Evolutionary conservation across 2,113 vertebrate species (phyloP).

Genomic region (Macaca mulatta): DNA sequence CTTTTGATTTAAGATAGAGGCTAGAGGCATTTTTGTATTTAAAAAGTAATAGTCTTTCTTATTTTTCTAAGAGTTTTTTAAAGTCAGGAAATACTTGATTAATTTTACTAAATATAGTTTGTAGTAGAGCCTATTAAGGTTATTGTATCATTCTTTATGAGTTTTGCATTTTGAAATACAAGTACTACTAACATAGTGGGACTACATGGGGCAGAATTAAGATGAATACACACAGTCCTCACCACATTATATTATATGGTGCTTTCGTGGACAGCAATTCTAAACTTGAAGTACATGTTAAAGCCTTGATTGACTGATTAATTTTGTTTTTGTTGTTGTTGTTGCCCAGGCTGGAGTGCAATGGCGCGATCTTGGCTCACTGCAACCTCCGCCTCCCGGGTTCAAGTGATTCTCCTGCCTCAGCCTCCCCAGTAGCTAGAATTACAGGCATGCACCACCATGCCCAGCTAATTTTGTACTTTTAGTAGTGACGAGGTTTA

Average conservation of each 20-base stretch:
- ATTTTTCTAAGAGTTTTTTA: neutral
- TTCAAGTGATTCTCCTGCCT: no score
- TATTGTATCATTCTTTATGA: neutral
- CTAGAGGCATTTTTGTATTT: neutral
- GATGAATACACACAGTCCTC: neutral
- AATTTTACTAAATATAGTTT: conserved; percentile 3
- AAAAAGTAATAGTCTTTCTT: neutral
- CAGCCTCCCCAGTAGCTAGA: no score
- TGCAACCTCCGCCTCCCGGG: no score
- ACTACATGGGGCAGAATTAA: neutral
- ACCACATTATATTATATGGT: neutral
- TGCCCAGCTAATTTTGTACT: no score
- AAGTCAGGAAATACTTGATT: conserved; percentile 5
- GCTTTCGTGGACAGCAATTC: neutral
- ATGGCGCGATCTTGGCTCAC: no score
- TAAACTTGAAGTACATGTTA: neutral
- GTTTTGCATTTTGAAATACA: neutral
- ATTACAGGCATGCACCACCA: no score
- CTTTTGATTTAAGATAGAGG: neutral
- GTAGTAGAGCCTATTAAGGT: neutral
- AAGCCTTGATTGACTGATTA: neutral
- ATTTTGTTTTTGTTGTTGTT: neutral
- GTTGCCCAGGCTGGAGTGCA: no score
- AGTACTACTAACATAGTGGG: neutral
- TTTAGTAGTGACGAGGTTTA: no score